Percentiles rank a stretch among this genome's conserved stretches.
These are phyloP conservation scores for Solea senegalensis DNA, from an alignment of 2,113 vertebrate species.

Conservation along the genomic window DNA sequence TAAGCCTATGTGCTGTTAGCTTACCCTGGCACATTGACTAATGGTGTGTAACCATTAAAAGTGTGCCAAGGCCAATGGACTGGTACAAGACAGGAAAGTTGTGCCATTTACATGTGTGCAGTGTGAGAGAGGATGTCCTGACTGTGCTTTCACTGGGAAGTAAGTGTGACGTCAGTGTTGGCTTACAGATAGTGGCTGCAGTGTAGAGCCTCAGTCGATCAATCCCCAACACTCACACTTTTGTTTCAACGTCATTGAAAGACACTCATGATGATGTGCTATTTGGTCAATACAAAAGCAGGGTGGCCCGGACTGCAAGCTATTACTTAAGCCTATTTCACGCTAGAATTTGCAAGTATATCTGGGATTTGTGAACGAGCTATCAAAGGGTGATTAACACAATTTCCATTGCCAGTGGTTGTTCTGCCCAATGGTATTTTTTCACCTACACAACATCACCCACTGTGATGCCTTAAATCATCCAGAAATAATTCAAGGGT, in stretches of 20 bases:
- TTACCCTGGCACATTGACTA: constrained; percentile 40
- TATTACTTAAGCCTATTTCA: no score
- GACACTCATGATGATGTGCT: background rate
- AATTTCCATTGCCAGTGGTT: no score
- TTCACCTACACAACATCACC: no score
- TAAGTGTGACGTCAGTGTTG: constrained; percentile 52
- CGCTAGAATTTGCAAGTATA: no score
- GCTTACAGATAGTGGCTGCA: background rate
- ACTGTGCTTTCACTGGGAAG: constrained; percentile 58
- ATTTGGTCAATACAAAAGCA: no score
- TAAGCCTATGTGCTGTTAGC: constrained; percentile 22
- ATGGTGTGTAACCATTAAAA: constrained; percentile 2
- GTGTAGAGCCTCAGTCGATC: background rate
- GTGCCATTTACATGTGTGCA: constrained; percentile 26
- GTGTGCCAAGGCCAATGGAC: constrained; percentile 39
- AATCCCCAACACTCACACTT: background rate
- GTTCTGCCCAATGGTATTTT: no score
- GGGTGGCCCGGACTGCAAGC: no score
- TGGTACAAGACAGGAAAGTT: constrained; percentile 16
- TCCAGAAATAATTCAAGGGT: no score
- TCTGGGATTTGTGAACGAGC: no score
- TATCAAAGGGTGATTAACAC: no score
- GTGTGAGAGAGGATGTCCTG: constrained; percentile 48
- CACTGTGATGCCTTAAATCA: no score
- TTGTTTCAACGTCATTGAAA: background rate